A percentile compares a stretch with the other conserved stretches of the same genome.
Evolutionary conservation across 2,797 vertebrate species (phyloP).

Genomic region (Atherinosoma microstoma): DNA sequence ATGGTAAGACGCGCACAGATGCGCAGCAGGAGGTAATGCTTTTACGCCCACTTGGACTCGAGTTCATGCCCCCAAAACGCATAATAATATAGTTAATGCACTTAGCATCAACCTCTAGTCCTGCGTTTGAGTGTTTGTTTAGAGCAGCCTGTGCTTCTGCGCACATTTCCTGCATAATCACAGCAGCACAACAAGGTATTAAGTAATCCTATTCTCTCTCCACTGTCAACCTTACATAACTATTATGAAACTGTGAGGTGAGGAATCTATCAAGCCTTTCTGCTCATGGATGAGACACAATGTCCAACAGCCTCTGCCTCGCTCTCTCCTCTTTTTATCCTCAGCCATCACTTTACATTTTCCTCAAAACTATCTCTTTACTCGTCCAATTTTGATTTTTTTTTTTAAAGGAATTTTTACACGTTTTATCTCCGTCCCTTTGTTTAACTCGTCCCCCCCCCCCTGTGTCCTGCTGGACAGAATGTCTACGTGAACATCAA

Average conservation of each 20-base stretch:
- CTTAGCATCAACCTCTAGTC: conserved; percentile 45
- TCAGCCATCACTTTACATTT: background rate
- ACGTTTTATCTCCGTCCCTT: background rate
- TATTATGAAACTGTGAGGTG: conserved; percentile 67
- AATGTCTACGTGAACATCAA: conserved; percentile 99
- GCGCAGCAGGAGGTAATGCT: conserved; percentile 38
- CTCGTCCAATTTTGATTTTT: background rate
- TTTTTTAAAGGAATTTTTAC: background rate
- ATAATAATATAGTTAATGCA: conserved; percentile 61
- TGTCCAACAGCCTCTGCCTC: background rate
- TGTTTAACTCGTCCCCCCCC: background rate
- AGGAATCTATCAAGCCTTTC: conserved; percentile 38
- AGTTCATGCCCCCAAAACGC: conserved; percentile 30
- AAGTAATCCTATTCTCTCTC: conserved; percentile 68
- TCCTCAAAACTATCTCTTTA: background rate
- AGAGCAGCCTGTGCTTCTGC: conserved; percentile 34
- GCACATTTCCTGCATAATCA: conserved; percentile 27
- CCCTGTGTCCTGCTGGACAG: conserved; percentile 64
- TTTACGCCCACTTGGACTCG: conserved; percentile 49
- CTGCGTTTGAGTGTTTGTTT: conserved; percentile 58
- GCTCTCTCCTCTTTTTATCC: background rate
- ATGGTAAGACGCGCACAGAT: conserved; percentile 89
- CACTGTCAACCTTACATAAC: conserved; percentile 65
- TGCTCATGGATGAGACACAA: conserved; percentile 27
- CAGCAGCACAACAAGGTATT: conserved; percentile 61